Evolutionary conservation across 2,797 vertebrate genomes (phyloP), one percentile per base, ranked within the genome.

Genomic region (Spinibarbus caldwelli): DNA sequence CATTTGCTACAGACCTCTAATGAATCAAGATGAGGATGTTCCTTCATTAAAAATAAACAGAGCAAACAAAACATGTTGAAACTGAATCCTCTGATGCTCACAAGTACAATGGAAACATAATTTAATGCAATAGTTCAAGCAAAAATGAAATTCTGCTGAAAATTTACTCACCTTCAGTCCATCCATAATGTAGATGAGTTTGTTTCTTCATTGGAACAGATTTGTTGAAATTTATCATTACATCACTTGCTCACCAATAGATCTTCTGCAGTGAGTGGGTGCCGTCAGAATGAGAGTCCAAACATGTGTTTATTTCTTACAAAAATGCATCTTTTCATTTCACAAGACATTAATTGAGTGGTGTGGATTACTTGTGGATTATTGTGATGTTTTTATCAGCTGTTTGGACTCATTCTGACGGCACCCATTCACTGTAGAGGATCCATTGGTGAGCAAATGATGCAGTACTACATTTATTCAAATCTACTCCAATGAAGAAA

Each of bases 11-110:
- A 59, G 12, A 41, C 7, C 15, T 77, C 49, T 54, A 15, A n/a
- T 54, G 12, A 76, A 54, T n/a, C 2, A 19, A 76, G 31, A 76
- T 9, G 47, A 36, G 21, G 52, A 59, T 36, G 11, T 3, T 52
- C 31, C 26, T 21, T 34, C 17, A 57, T 76, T 54, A 54, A 54
- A 54, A 76, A 36, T 1, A 31, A 76, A 14, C 19, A 34, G 72
- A 54, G 47, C 47, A 52, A 73, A 45, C 23, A 17, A 73, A 21
- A 76, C 47, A 52, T 52, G 72, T 76, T 54, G 31, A 23, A 76
- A 34, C 10, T 8, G 47, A 75, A 75, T 52, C 5, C n/a, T 2
- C 68, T 26, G 41, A 71, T 19, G n/a, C 7, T 29, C 14, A 29
- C 41, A 47, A 47, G 6, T 19, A 72, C 41, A 72, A 47, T 47